Evolutionary conservation across 2,888 invertebrate genomes (phyloP).

Genomic region (Ashinkailepas kermadecensis): DNA sequence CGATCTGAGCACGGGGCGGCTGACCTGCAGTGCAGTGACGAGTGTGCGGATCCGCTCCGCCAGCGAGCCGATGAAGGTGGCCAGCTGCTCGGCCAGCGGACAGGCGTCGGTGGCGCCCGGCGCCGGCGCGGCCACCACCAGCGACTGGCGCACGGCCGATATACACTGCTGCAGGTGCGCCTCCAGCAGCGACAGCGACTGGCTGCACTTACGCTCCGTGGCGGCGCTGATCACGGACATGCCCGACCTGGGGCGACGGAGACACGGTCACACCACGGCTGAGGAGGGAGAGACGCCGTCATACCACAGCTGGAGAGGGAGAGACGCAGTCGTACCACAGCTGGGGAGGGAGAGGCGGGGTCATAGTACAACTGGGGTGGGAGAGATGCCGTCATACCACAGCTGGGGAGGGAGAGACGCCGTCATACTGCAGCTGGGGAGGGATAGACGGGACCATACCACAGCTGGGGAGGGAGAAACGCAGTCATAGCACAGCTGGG

Average conservation of each 20-base stretch:
- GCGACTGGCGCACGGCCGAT: conserved; percentile 92
- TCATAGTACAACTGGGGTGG: too few species aligned
- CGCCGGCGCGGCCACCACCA: conserved; percentile 84
- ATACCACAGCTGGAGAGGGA: too few species aligned
- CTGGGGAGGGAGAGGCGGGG: too few species aligned
- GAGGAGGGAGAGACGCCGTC: neutral
- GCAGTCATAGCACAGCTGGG: too few species aligned
- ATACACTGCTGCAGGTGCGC: conserved; percentile 87
- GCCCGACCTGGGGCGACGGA: neutral
- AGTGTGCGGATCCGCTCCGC: neutral
- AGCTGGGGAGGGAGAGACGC: too few species aligned
- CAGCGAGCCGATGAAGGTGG: neutral
- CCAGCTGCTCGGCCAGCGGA: conserved; percentile 9
- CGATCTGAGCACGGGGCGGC: too few species aligned
- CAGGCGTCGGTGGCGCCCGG: conserved; percentile 27
- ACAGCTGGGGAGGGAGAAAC: too few species aligned
- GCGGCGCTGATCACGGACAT: conserved; percentile 40
- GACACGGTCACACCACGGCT: conserved; percentile 22
- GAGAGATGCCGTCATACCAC: too few species aligned
- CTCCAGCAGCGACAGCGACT: conserved; percentile 90
- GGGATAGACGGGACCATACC: too few species aligned
- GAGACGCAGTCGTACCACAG: too few species aligned
- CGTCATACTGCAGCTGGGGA: too few species aligned
- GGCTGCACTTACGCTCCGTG: conserved; percentile 86
- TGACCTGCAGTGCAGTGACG: neutral